phyloP scores from a whole-genome alignment of 1,140 invertebrate genomes.

The Pseudobourletiella spinata region DNA sequence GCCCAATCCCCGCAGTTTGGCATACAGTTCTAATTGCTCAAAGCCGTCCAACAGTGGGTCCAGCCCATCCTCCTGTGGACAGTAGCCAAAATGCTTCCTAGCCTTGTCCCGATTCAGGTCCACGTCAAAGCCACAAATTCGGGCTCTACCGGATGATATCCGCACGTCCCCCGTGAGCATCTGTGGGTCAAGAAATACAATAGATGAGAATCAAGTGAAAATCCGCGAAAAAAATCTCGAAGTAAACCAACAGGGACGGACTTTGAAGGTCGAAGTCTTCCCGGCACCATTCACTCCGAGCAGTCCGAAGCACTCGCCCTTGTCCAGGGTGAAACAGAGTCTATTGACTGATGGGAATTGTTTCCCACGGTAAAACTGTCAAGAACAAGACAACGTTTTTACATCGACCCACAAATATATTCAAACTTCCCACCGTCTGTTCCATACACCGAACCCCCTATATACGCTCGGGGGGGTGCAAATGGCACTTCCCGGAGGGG shows the following conservation, averaged over 20 bases:
- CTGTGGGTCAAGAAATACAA: too few species aligned
- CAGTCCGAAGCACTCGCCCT: constrained; percentile 72
- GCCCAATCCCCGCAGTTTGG: constrained; percentile 28
- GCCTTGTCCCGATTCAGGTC: constrained; percentile 30
- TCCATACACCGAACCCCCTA: too few species aligned
- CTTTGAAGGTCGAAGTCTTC: constrained; percentile 80
- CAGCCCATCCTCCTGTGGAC: constrained; percentile 72
- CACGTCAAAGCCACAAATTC: constrained; percentile 36
- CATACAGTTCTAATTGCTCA: constrained; percentile 28
- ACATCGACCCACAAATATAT: not conserved
- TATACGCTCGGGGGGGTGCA: too few species aligned
- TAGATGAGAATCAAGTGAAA: too few species aligned
- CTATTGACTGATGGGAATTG: constrained; percentile 53
- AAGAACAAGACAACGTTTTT: not conserved
- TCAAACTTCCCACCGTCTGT: too few species aligned
- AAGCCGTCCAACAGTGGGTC: constrained; percentile 51
- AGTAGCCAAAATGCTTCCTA: constrained; percentile 52
- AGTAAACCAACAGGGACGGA: constrained; percentile 36
- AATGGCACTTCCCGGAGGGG: too few species aligned
- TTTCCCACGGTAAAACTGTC: constrained; percentile 32
- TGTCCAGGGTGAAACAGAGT: constrained; percentile 58
- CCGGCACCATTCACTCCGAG: constrained; percentile 66
- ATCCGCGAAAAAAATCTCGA: too few species aligned
- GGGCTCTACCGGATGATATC: constrained; percentile 50
- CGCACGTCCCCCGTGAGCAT: constrained; percentile 62